Percentiles rank a stretch among this genome's conserved stretches.
Conservation (phyloP, 1,140 invertebrate genomes). For the Mesaphorura yosii region DNA sequence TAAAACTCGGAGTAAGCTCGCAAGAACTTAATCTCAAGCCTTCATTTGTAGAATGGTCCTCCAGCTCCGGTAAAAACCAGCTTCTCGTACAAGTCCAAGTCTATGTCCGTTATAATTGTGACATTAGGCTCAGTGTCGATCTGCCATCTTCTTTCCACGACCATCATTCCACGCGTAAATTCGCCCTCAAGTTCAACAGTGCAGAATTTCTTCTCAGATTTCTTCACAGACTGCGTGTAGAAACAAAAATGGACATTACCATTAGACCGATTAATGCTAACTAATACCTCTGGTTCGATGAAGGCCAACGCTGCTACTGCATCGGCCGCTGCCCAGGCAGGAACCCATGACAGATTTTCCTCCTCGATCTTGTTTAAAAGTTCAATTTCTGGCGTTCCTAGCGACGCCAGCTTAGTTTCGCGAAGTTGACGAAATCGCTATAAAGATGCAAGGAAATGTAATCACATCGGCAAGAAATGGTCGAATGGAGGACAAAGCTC, state of each 20-base stretch:
- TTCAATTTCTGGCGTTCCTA: constrained; percentile 38
- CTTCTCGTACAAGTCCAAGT: not conserved
- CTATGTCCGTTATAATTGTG: constrained; percentile 15
- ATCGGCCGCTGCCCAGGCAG: constrained; percentile 45
- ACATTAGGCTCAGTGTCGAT: constrained; percentile 38
- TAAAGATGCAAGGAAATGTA: no score
- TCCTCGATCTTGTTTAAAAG: constrained; percentile 46
- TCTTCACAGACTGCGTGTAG: not conserved
- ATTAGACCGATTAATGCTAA: no score
- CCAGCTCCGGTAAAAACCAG: not conserved
- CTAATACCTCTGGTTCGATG: no score
- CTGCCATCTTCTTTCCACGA: constrained; percentile 41
- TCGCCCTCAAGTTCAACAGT: constrained; percentile 45
- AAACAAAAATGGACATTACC: no score
- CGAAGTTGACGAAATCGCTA: no score
- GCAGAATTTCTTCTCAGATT: constrained; percentile 1
- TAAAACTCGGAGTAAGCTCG: no score
- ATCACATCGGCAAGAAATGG: no score
- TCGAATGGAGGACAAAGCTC: no score
- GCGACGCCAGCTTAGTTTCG: constrained; percentile 37
- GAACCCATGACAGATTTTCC: constrained; percentile 33
- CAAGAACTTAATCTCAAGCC: no score
- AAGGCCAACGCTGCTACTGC: constrained; percentile 43
- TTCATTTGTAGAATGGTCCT: no score
- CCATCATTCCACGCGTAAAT: constrained; percentile 47